A percentile compares a stretch with the other conserved stretches of the same genome.
phyloP scores from a whole-genome alignment of 2,113 vertebrate species.

The Puffinus mauretanicus region DNA sequence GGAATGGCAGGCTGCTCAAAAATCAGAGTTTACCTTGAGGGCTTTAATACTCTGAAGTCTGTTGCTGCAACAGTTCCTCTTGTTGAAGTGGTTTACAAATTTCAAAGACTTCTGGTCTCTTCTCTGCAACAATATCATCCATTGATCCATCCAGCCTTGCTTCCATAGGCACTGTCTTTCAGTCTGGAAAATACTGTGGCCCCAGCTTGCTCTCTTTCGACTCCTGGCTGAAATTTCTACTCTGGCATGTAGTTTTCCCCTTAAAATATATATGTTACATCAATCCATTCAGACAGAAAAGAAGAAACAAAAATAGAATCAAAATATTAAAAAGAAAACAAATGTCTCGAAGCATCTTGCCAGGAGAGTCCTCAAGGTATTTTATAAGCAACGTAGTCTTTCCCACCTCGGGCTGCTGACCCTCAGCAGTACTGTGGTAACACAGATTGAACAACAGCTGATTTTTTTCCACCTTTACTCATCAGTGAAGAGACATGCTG shows the following conservation, averaged over 20 bases:
- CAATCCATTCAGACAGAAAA: neutral
- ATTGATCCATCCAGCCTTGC: neutral
- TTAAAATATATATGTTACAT: neutral
- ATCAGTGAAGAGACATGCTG: neutral
- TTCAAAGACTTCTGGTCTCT: neutral
- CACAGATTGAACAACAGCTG: constrained; percentile 4
- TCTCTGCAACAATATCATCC: neutral
- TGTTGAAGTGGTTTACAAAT: constrained; percentile 4
- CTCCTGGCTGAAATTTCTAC: neutral
- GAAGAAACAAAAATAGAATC: neutral
- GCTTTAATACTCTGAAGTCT: neutral
- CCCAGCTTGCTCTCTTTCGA: neutral
- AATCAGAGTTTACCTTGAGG: neutral
- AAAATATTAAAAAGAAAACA: neutral
- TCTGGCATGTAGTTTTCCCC: neutral
- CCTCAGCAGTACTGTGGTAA: neutral
- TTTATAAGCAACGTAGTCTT: neutral
- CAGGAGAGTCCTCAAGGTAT: neutral
- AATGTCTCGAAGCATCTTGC: neutral
- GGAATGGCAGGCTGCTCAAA: neutral
- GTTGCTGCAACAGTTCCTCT: neutral
- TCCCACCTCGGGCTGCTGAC: neutral
- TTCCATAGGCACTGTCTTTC: neutral
- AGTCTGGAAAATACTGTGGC: neutral
- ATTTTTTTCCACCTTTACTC: neutral